phyloP scores from a whole-genome alignment of 2,888 invertebrate genomes.

The Omphaloscelis lunosa region DNA sequence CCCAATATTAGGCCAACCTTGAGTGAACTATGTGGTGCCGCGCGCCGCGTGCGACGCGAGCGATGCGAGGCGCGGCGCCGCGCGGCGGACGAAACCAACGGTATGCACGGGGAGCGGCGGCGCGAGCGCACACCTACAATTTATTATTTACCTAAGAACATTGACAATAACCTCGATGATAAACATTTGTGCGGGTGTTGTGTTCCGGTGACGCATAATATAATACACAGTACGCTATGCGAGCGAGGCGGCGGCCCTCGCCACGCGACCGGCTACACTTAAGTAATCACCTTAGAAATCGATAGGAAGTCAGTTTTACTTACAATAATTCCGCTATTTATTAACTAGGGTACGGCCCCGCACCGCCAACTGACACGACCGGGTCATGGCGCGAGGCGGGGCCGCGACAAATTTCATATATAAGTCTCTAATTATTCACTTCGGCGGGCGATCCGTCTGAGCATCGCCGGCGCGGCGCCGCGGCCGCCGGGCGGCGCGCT shows the following conservation, averaged over 20 bases:
- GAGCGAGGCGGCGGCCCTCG: slow-evolving; percentile 67
- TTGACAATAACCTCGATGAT: slow-evolving; percentile 84
- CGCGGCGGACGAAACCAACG: slow-evolving; percentile 45
- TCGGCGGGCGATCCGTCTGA: slow-evolving; percentile 71
- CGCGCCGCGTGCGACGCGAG: slow-evolving; percentile 31
- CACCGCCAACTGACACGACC: slow-evolving; percentile 65
- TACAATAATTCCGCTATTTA: slow-evolving; percentile 88
- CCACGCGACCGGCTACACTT: slow-evolving; percentile 72
- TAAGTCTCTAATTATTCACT: slow-evolving; percentile 84
- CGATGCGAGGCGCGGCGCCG: slow-evolving; percentile 19
- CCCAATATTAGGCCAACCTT: slow-evolving; percentile 80
- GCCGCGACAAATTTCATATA: slow-evolving; percentile 81
- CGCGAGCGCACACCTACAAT: slow-evolving; percentile 76
- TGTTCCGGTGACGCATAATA: slow-evolving; percentile 71
- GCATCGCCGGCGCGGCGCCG: slow-evolving; percentile 59
- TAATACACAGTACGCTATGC: slow-evolving; percentile 59
- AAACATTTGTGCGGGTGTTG: slow-evolving; percentile 77
- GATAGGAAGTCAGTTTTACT: slow-evolving; percentile 90
- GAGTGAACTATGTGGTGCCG: slow-evolving; percentile 67
- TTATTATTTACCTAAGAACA: slow-evolving; percentile 85
- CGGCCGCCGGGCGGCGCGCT: slow-evolving; percentile 42
- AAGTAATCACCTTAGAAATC: slow-evolving; percentile 86
- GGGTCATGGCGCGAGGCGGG: slow-evolving; percentile 70
- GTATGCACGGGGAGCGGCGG: slow-evolving; percentile 56
- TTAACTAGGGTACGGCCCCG: slow-evolving; percentile 82